Base-by-base conservation (phyloP, 92 coral and sea anemone species). In the Ricordea florida region DNA sequence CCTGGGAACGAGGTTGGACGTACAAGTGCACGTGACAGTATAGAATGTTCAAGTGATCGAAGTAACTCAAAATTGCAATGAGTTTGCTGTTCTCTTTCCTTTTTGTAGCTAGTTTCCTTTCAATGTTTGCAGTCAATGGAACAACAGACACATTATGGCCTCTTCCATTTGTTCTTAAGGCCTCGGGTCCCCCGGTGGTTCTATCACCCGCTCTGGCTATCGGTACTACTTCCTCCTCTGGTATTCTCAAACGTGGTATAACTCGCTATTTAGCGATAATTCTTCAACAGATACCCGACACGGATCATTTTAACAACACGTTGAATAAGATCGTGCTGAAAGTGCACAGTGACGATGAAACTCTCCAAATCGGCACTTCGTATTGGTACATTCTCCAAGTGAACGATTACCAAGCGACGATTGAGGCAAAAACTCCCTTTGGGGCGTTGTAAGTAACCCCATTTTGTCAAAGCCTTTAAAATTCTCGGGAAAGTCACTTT, bases 191-290 rank as follows among this genome's bases (percentile, higher is more conserved):
- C 1, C 92, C 89, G 0, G 53, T 57, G 30, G 73, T 80, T 0
- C 60, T 90, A 6, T 90, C 96, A 2, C 82, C 69, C 22, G 89
- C 92, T 9, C 87, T 90, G 42, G 83, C 69, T 18, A 58, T 90
- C 36, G 28, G 66, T 29, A 77, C 92, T 0, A 26, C 79, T 3
- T 81, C 92, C 1, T 71, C 30, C 42, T 90, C 96, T 4, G 78
- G 56, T 45, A 47, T 90, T 9, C 87, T 90, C 2, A 86, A 61
- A 38, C 86, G 85, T 3, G 96, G 92, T 21, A 82, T 90, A 4
- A 90, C 89, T 22, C 83, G 96, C 36, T 90, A 90, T 46, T 79
- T 86, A 43, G 87, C 82, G 53, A 81, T 82, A 62, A 82, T 90
- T 31, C 34, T 42, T 42, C 76, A 28, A 40, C 52, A 69, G 44